These are phyloP conservation scores for Pseudochaenichthys georgianus DNA, from an alignment of 2,797 vertebrate species.

Conservation along the genomic window DNA sequence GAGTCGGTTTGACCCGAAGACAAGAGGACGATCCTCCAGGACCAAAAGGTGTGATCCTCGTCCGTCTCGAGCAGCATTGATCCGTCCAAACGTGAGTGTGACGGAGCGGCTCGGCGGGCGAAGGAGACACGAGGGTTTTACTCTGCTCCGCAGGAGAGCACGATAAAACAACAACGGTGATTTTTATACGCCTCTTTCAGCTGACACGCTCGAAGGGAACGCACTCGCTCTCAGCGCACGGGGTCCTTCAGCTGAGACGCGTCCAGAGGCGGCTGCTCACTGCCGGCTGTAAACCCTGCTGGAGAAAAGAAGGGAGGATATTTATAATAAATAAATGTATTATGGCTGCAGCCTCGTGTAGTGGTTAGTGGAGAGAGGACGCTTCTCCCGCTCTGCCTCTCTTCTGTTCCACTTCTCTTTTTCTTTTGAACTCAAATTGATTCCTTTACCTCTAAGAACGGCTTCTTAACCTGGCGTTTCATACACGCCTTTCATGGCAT, in stretches of 20 bases:
- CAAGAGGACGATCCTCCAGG: too few relatives aligned
- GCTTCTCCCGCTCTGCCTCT: not conserved
- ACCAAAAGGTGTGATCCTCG: not conserved
- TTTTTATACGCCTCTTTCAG: constrained; percentile 19
- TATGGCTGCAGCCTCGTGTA: constrained; percentile 61
- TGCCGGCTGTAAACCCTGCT: constrained; percentile 57
- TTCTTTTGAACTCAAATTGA: not conserved
- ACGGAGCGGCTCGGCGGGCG: not conserved
- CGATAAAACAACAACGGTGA: constrained; percentile 43
- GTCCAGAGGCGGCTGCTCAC: constrained; percentile 41
- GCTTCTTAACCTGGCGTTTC: not conserved
- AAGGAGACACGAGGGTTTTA: not conserved
- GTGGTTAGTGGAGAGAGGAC: constrained; percentile 44
- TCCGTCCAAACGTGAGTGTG: not conserved
- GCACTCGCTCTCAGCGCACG: not conserved
- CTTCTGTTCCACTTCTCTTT: not conserved
- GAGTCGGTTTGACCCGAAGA: too few relatives aligned
- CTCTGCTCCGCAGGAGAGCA: not conserved
- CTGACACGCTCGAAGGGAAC: constrained; percentile 19
- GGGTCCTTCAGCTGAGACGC: constrained; percentile 42
- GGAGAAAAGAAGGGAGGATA: constrained; percentile 58
- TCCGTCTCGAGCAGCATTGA: not conserved
- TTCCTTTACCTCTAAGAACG: not conserved
- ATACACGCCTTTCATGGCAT: too few relatives aligned
- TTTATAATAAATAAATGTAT: constrained; percentile 71